Conservation (phyloP, 2,888 invertebrate genomes). For the Leptinotarsa juncta region DNA sequence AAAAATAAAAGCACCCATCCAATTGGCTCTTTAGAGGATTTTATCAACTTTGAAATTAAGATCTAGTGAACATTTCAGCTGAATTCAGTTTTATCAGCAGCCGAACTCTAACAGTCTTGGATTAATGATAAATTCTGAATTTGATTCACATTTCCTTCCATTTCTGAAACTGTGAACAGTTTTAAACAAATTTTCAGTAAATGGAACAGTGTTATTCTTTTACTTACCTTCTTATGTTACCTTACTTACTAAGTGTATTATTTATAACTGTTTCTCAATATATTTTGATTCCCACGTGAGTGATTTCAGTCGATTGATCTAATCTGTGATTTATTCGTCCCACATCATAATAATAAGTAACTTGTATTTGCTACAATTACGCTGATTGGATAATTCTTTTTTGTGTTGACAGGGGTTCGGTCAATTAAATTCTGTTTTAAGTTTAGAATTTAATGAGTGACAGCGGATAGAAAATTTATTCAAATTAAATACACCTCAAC, state of each 20-base stretch:
- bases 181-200: no score
- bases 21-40: no score
- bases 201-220: no score
- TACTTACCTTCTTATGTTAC: not conserved
- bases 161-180: no score
- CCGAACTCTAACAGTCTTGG: no score
- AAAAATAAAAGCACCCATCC: no score
- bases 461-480: conserved; percentile 9
- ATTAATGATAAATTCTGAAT: no score
- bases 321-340: conserved; percentile 17
- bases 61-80: no score
- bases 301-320: conserved; percentile 4
- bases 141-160: no score
- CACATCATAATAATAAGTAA: conserved; percentile 3
- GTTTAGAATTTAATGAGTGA: conserved; percentile 16
- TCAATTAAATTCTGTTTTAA: conserved; percentile 23
- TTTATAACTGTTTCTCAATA: not conserved
- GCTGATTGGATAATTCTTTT: conserved; percentile 4
- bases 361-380: conserved; percentile 2
- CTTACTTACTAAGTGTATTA: not conserved
- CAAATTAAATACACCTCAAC: conserved; percentile 16
- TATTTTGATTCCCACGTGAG: conserved; percentile 10
- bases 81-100: no score
- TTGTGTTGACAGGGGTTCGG: conserved; percentile 17
- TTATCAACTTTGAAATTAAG: no score